Conservation (phyloP, 2,888 invertebrate genomes). For the Actias luna region DNA sequence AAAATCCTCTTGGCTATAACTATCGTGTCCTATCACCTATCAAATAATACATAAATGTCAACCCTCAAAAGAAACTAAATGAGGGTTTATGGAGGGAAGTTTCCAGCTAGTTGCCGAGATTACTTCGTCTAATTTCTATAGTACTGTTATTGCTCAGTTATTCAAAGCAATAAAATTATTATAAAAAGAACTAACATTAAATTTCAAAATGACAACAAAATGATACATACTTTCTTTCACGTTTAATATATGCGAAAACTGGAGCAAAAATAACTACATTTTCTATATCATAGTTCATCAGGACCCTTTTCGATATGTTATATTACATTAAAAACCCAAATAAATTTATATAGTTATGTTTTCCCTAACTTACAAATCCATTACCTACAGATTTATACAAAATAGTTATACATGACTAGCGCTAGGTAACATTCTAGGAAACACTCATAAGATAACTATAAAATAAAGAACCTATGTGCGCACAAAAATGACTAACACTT, state of each 20-base stretch:
- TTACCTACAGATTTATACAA: background rate
- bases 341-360: background rate
- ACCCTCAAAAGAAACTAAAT: slow-evolving; percentile 29
- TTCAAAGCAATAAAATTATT: slow-evolving; percentile 50
- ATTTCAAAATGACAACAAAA: too few relatives aligned
- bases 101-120: slow-evolving; percentile 42
- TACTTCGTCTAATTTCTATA: slow-evolving; percentile 47
- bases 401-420: background rate
- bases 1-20: too few relatives aligned
- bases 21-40: background rate
- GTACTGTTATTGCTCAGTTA: slow-evolving; percentile 41
- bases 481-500: background rate
- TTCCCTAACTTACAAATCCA: background rate
- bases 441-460: background rate
- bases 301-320: too few relatives aligned
- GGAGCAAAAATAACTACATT: too few relatives aligned
- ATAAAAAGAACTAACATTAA: slow-evolving; percentile 25
- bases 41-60: background rate
- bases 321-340: too few relatives aligned
- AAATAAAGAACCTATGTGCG: background rate
- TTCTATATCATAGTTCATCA: too few relatives aligned
- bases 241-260: too few relatives aligned
- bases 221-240: too few relatives aligned
- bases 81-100: slow-evolving; percentile 53
- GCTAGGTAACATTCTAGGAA: background rate